Percentiles rank a stretch among this genome's conserved stretches.
phyloP scores from a whole-genome alignment of 2,113 vertebrate genomes.

The Chloebia gouldiae region DNA sequence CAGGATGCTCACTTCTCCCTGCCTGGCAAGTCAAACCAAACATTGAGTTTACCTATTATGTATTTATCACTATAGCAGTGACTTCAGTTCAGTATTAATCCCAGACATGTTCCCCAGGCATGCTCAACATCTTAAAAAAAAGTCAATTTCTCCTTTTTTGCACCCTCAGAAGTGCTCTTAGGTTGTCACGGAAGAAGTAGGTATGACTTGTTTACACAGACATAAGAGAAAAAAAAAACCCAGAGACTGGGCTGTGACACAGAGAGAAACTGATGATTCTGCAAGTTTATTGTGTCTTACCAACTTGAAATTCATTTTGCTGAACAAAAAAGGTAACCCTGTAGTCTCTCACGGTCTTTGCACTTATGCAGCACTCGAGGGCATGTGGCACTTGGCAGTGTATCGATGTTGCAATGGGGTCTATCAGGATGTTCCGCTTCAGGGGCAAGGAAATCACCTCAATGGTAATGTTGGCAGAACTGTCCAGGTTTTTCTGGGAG shows the following conservation, averaged over 20 bases:
- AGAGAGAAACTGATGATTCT: background rate
- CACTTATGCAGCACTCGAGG: slow-evolving; percentile 64
- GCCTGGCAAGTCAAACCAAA: background rate
- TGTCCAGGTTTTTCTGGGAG: slow-evolving; percentile 38
- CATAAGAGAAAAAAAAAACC: background rate
- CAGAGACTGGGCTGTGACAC: background rate
- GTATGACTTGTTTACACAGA: background rate
- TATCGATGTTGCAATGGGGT: slow-evolving; percentile 47
- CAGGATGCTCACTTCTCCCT: background rate
- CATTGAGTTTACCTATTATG: background rate
- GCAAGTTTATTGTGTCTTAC: slow-evolving; percentile 40
- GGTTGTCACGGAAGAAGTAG: background rate
- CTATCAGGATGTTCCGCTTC: slow-evolving; percentile 50
- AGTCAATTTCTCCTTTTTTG: background rate
- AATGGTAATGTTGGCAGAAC: slow-evolving; percentile 32
- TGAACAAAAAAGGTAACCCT: background rate
- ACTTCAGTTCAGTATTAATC: background rate
- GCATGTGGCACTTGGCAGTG: background rate
- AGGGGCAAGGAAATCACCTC: slow-evolving; percentile 55
- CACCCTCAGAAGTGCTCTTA: background rate
- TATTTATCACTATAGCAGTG: background rate
- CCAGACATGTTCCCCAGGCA: background rate
- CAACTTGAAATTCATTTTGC: background rate
- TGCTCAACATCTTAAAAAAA: background rate
- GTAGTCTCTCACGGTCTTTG: background rate